Evolutionary conservation across 2,888 invertebrate genomes (phyloP).

Genomic region (Athalia cordata): DNA sequence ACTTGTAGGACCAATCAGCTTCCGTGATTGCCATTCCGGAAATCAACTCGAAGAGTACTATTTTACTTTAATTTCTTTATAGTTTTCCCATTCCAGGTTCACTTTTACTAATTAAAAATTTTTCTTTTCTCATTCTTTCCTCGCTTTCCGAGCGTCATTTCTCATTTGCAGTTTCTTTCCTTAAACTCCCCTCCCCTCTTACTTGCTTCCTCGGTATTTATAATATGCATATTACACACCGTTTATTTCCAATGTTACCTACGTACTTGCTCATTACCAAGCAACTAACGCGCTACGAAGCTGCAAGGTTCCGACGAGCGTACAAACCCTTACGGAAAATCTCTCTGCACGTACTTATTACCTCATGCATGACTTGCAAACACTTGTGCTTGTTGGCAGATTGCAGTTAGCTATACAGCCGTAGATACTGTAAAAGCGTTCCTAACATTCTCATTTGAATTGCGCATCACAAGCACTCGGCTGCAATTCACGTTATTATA

Average conservation of each 20-base stretch:
- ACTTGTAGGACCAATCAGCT: constrained; percentile 48
- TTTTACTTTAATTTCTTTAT: not conserved
- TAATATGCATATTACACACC: not conserved
- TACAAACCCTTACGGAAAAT: constrained; percentile 1
- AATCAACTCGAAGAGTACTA: constrained; percentile 23
- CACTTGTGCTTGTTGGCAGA: not conserved
- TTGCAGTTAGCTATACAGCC: too few species aligned
- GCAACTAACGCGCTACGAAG: not conserved
- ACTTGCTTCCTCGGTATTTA: too few species aligned
- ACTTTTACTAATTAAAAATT: too few species aligned
- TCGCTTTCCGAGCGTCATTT: not conserved
- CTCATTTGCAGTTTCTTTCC: constrained; percentile 1
- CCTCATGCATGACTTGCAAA: constrained; percentile 1
- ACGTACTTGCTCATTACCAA: not conserved
- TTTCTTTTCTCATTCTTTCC: not conserved
- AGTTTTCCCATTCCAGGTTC: not conserved
- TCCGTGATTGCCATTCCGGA: constrained; percentile 39
- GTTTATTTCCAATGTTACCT: constrained; percentile 17
- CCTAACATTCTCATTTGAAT: constrained; percentile 7
- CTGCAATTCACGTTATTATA: not conserved
- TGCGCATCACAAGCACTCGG: constrained; percentile 2
- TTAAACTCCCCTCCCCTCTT: not conserved
- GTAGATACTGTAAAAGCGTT: not conserved
- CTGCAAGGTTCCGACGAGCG: not conserved
- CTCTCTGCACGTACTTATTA: not conserved